phyloP scores from a whole-genome alignment of 2,888 invertebrate genomes.

The Acanthosepion esculentum region DNA sequence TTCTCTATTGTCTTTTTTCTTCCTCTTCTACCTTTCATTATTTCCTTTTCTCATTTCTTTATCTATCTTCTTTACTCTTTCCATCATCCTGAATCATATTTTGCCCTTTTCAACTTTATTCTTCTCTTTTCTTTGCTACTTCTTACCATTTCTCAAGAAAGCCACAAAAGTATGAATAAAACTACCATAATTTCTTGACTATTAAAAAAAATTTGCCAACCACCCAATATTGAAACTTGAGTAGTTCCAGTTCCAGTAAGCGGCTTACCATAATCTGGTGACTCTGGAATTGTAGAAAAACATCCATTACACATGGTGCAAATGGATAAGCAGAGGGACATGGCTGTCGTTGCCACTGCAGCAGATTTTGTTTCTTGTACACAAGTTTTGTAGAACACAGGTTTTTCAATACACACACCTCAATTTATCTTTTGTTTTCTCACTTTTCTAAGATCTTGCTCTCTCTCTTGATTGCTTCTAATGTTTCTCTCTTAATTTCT shows the following conservation, averaged over 20 bases:
- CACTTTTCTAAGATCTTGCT: too few species aligned
- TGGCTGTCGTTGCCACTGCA: too few species aligned
- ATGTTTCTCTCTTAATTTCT: too few species aligned
- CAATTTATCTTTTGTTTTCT: too few species aligned
- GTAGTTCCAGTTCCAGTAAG: neutral
- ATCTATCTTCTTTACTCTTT: too few species aligned
- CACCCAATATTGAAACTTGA: neutral
- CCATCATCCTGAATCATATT: too few species aligned
- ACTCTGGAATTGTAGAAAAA: neutral
- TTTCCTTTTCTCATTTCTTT: too few species aligned
- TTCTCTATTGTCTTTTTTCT: neutral
- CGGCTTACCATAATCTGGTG: neutral
- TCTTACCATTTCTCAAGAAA: neutral
- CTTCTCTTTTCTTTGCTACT: neutral
- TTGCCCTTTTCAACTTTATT: neutral
- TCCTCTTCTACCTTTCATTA: neutral
- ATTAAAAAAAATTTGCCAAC: neutral
- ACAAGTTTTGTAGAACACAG: too few species aligned
- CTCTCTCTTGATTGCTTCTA: too few species aligned
- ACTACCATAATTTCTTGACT: neutral
- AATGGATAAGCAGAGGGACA: neutral
- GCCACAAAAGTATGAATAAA: neutral
- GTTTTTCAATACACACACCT: too few species aligned
- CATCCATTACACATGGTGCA: neutral
- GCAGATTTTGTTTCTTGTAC: too few species aligned